Evolutionary conservation across 2,797 vertebrate genomes (phyloP).

Genomic region (Euphonia xanthogaster): DNA sequence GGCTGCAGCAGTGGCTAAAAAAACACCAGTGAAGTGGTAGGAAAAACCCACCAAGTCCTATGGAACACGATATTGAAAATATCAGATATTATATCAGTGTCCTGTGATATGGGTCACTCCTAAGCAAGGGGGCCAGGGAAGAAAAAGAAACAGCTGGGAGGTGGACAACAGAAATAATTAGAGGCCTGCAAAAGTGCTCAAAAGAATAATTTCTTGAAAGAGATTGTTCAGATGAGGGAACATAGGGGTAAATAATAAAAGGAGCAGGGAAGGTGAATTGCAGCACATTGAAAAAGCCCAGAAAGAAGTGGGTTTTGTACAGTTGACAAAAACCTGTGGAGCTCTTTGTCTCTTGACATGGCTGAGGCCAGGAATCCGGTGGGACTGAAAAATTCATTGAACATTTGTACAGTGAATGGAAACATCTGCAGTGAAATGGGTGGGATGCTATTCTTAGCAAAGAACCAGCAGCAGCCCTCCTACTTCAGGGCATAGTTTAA

Average conservation of each 20-base stretch:
- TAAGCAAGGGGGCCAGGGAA: background rate
- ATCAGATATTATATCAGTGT: slow-evolving; percentile 16
- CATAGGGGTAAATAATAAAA: slow-evolving; percentile 49
- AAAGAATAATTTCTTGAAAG: slow-evolving; percentile 63
- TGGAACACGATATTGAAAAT: slow-evolving; percentile 41
- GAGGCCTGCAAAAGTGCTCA: slow-evolving; percentile 27
- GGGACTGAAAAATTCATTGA: slow-evolving; percentile 62
- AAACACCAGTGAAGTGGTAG: slow-evolving; percentile 23
- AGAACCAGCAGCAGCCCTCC: slow-evolving; percentile 24
- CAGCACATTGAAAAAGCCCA: slow-evolving; percentile 18
- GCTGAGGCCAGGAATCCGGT: slow-evolving; percentile 44
- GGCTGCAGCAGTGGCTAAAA: slow-evolving; percentile 1
- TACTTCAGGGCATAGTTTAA: slow-evolving; percentile 20
- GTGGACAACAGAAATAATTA: slow-evolving; percentile 39
- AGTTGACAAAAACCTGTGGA: slow-evolving; percentile 60
- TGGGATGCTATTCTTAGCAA: slow-evolving; percentile 51
- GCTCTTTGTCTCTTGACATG: slow-evolving; percentile 54
- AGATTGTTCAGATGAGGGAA: slow-evolving; percentile 51
- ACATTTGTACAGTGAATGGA: slow-evolving; percentile 57
- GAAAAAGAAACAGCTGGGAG: slow-evolving; percentile 54
- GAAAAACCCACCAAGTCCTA: background rate
- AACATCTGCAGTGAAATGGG: slow-evolving; percentile 64
- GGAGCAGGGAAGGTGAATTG: slow-evolving; percentile 61
- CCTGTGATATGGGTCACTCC: background rate
- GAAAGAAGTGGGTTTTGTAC: slow-evolving; percentile 61